Percentiles rank a stretch among this genome's conserved stretches.
Evolutionary conservation across 1,140 invertebrate genomes (phyloP).

Genomic region (Drosophila guanche): DNA sequence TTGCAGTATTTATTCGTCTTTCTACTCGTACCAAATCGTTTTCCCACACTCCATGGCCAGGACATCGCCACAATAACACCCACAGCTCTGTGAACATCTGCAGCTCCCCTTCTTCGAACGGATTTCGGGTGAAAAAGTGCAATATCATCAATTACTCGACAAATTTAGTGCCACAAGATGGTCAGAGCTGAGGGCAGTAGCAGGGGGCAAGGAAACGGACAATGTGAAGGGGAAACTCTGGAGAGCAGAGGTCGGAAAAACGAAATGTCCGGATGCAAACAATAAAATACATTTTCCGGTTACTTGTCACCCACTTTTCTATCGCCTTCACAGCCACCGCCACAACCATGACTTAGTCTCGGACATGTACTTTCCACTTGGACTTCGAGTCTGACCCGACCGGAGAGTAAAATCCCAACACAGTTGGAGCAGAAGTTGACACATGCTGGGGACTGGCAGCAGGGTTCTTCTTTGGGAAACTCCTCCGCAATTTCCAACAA

Average conservation of each 20-base stretch:
- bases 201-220: background rate
- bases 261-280: slow-evolving; percentile 79
- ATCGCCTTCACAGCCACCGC: slow-evolving; percentile 14
- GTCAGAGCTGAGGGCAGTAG: too few relatives aligned
- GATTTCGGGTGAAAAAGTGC: slow-evolving; percentile 57
- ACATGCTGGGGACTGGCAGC: slow-evolving; percentile 53
- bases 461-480: slow-evolving; percentile 53
- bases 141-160: slow-evolving; percentile 80
- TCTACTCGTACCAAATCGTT: slow-evolving; percentile 19
- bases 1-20: slow-evolving; percentile 17
- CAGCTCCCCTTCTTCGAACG: slow-evolving; percentile 15
- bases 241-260: slow-evolving; percentile 52
- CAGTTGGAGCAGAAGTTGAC: slow-evolving; percentile 63
- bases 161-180: slow-evolving; percentile 63
- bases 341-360: too few relatives aligned
- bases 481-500: slow-evolving; percentile 78
- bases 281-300: slow-evolving; percentile 83
- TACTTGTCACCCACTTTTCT: slow-evolving; percentile 79
- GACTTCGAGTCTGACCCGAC: slow-evolving; percentile 8
- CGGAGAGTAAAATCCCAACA: slow-evolving; percentile 56
- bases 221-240: background rate
- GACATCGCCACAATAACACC: slow-evolving; percentile 54
- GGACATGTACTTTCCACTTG: too few relatives aligned
- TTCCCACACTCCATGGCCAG: slow-evolving; percentile 23
- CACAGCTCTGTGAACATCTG: slow-evolving; percentile 39